Percentiles rank a stretch among this genome's conserved stretches.
Conservation (phyloP, 2,797 vertebrate genomes). For the Miichthys miiuy region DNA sequence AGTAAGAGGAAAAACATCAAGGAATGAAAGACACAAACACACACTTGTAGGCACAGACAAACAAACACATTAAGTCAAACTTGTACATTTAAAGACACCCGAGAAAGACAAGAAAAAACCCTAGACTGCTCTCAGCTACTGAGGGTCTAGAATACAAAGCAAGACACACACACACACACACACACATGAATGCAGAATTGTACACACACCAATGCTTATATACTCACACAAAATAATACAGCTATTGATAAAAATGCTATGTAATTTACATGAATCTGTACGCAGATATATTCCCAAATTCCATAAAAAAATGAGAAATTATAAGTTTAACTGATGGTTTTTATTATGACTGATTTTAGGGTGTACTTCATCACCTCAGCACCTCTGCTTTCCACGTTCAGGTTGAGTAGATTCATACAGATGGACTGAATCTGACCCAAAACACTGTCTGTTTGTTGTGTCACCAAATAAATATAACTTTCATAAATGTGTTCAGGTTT, state of each 20-base stretch:
- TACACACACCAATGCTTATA: background rate
- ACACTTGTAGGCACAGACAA: background rate
- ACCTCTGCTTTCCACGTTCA: no score
- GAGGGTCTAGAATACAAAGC: background rate
- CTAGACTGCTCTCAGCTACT: background rate
- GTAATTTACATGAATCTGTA: no score
- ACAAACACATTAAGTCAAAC: background rate
- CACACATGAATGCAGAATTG: background rate
- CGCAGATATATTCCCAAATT: background rate
- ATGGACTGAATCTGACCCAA: background rate
- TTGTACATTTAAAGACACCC: conserved; percentile 3
- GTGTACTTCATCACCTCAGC: no score
- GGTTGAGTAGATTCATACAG: no score
- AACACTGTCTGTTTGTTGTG: background rate
- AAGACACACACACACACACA: background rate
- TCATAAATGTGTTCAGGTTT: background rate
- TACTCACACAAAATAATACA: background rate
- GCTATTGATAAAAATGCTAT: no score
- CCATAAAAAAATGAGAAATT: no score
- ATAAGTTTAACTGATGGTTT: no score
- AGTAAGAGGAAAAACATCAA: conserved; percentile 26
- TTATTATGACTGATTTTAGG: no score
- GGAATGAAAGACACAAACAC: background rate
- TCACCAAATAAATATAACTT: background rate
- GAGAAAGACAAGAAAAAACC: background rate